Base-by-base conservation (phyloP, 2,797 vertebrate species). In the Rhincodon typus region DNA sequence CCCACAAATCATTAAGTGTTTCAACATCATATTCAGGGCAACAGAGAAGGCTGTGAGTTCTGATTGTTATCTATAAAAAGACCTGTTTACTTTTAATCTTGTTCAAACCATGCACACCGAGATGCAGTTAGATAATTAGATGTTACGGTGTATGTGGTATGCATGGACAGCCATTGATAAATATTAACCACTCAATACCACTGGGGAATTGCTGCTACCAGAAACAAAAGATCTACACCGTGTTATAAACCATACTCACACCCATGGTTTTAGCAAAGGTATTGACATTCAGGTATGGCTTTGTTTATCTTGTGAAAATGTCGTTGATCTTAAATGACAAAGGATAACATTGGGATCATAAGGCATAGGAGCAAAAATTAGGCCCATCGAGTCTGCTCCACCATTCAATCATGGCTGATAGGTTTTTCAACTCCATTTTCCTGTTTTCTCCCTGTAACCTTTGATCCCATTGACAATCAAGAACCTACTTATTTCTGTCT, bases 1-100 rank as follows among this genome's bases (percentile, higher is more conserved):
- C 95, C 42, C 96, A 96, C 93, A 94, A 95, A 95, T 97, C 96
- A 95, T 79, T 95, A 96, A 96, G 96, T 90, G 77, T 96, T 97
- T 95, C 0, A 0, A 50, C 96, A 74, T 96, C 95, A 21, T 96
- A 96, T 82, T 95, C 95, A 95, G 95, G 66, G 96, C 96, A 96
- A 95, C 86, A 74, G 27, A 15, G 94, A 77, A 46, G 42, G 19
- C 94, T 57, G 69, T 77, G 15, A 95, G 70, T 77, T 50, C 25
- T 34, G 69, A 50, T 77, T 95, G 19, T 21, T 94, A 42, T n/a
- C 30, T 66, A 91, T 34, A 62, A 69, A 84, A 34, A n/a, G 53
- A 53, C 13, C 46, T 53, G 94, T 57, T 50, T 53, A 34, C 69
- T 46, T 69, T 74, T 57, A 34, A 46, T 77, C 50, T 95, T 53